Conservation (phyloP, 2,113 vertebrate genomes). For the Prinia subflava region DNA sequence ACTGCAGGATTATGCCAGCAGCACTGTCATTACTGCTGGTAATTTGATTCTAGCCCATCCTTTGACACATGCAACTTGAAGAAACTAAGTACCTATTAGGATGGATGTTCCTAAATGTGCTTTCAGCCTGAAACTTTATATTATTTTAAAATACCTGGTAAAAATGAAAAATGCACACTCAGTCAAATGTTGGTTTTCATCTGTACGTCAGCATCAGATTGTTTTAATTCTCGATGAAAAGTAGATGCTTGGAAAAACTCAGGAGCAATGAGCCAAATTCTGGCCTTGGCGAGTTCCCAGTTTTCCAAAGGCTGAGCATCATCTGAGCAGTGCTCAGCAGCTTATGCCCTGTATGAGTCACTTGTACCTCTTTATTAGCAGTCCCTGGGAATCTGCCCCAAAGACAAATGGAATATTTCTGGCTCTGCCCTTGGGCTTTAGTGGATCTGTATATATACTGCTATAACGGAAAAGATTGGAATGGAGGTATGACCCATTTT, state of each 20-base stretch:
- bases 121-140: background rate
- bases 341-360: slow-evolving; percentile 20
- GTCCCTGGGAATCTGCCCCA: slow-evolving; percentile 16
- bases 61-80: background rate
- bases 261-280: background rate
- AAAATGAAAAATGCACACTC: slow-evolving; percentile 8
- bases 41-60: slow-evolving; percentile 16
- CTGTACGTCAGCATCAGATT: background rate
- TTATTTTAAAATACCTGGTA: slow-evolving; percentile 5
- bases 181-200: background rate
- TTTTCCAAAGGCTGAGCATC: slow-evolving; percentile 10
- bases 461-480: background rate
- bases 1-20: background rate
- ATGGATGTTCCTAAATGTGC: background rate
- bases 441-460: background rate
- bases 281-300: background rate
- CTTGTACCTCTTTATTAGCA: background rate
- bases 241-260: background rate
- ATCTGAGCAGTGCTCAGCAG: background rate
- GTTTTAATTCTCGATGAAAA: slow-evolving; percentile 33
- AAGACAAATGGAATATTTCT: slow-evolving; percentile 7
- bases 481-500: slow-evolving; percentile 2
- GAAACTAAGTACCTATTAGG: background rate
- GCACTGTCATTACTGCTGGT: background rate
- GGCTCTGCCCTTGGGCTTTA: background rate